These are phyloP conservation scores for Hirtodrosophila histrioides DNA, from an alignment of 2,888 invertebrate species.

Conservation along the genomic window DNA sequence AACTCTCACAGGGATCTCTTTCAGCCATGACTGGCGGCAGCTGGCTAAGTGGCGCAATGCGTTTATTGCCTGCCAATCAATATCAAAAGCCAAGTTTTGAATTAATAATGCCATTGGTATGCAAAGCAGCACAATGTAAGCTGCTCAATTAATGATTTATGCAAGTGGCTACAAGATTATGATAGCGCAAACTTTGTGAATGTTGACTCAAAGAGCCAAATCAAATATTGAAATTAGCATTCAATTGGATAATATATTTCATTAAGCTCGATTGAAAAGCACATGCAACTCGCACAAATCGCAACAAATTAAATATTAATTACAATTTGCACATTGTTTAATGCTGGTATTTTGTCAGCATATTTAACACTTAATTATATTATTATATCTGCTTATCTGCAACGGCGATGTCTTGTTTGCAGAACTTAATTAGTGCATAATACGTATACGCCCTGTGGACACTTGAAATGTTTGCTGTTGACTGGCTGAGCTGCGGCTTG, in stretches of 20 bases:
- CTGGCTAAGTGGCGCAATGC: conserved; percentile 1
- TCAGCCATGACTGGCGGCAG: neutral
- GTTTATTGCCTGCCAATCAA: conserved; percentile 34
- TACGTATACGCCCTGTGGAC: conserved; percentile 7
- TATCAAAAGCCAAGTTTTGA: conserved; percentile 24
- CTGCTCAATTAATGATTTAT: conserved; percentile 42
- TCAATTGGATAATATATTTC: conserved; percentile 19
- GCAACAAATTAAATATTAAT: neutral
- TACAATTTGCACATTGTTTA: too few species aligned
- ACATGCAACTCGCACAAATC: neutral
- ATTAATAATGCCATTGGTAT: conserved; percentile 25
- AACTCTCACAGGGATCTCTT: conserved; percentile 7
- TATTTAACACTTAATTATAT: conserved; percentile 4
- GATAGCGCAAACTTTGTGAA: conserved; percentile 10
- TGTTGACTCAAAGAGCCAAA: conserved; percentile 20
- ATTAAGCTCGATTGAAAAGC: conserved; percentile 5
- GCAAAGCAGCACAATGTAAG: conserved; percentile 11
- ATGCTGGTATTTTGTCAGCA: too few species aligned
- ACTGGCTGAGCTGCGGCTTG: neutral
- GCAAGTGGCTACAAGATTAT: conserved; percentile 10
- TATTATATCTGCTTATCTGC: neutral
- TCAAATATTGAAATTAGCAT: conserved; percentile 33
- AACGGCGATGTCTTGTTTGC: neutral
- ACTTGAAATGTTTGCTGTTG: neutral
- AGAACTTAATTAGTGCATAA: conserved; percentile 24